Percentiles rank a stretch among this genome's conserved stretches.
phyloP scores from a whole-genome alignment of 2,797 vertebrate genomes.

The Triplophysa bombifrons region DNA sequence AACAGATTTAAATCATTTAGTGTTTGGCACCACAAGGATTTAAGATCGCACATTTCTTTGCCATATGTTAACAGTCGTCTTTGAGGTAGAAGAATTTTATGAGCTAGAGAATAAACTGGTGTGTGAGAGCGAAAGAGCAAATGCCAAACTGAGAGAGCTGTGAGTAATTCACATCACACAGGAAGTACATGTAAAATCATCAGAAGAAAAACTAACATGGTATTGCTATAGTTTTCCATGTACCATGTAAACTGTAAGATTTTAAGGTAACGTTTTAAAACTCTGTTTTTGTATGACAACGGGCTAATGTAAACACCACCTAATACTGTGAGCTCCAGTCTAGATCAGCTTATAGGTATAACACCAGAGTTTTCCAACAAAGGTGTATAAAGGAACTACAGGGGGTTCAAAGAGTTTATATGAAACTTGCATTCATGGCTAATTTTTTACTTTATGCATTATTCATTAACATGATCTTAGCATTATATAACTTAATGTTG shows the following conservation, averaged over 20 bases:
- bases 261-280: no score
- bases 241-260: not conserved
- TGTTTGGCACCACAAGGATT: constrained; percentile 26
- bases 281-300: no score
- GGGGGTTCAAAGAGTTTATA: not conserved
- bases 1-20: constrained; percentile 40
- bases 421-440: not conserved
- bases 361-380: not conserved
- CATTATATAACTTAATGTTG: not conserved
- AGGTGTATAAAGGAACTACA: not conserved
- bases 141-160: constrained; percentile 50
- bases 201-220: not conserved
- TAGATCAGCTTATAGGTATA: not conserved
- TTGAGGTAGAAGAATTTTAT: constrained; percentile 46
- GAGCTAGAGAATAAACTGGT: constrained; percentile 50
- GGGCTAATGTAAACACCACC: no score
- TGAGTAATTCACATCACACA: constrained; percentile 38
- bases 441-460: not conserved
- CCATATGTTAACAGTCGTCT: constrained; percentile 61
- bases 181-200: not conserved
- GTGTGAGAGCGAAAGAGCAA: constrained; percentile 41
- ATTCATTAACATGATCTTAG: not conserved
- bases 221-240: not conserved
- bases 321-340: not conserved
- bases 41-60: constrained; percentile 40